Evolutionary conservation across 1,140 invertebrate genomes (phyloP), one percentile per base, ranked within the genome.

Genomic region (Callitettix versicolor): DNA sequence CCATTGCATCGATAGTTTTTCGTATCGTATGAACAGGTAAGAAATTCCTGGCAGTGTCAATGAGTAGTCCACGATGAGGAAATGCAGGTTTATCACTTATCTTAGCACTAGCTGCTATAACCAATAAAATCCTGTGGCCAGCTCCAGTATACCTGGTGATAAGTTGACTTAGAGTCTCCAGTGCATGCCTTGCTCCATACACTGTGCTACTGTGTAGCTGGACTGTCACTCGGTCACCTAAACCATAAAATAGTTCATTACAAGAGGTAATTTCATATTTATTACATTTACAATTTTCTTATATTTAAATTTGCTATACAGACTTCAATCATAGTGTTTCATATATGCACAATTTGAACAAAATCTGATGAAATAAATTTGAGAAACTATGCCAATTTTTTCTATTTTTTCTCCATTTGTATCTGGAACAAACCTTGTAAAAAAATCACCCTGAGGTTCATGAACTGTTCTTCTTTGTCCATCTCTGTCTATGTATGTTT

Each of bases 31-130:
- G 65, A 3, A 88, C 67, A 0, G 84, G 76, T 59, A 90, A 79
- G 64, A 79, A 91, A 69, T 89, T 85, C 26, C 86, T 70, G 0
- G 83, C 78, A 0, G 86, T 88, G 65, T 90, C 88, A 17, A 90
- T 64, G 65, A 88, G 76, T 2, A 89, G 67, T 7, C 87, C 86
- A 18, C 86, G 75, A 67, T 85, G 77, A 0, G 61, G 53, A 49
- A 68, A 74, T 0, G 62, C 59, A 0, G 73, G 73, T 24, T 62
- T 61, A 49, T 74, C 73, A 0, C 47, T 53, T 3, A 74, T 65
- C 4, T 54, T 58, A 30, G 68, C 71, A 11, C 53, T 50, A 26
- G 63, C 59, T 18, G 67, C 53, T 18, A 64, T 55, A 22, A 71
- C 58, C n/a, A 73, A 67, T 0, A 72, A 63, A 40, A 76, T 63